A percentile compares a stretch with the other conserved stretches of the same genome.
Conservation (phyloP, 2,888 invertebrate species). For the Drepana falcataria region DNA sequence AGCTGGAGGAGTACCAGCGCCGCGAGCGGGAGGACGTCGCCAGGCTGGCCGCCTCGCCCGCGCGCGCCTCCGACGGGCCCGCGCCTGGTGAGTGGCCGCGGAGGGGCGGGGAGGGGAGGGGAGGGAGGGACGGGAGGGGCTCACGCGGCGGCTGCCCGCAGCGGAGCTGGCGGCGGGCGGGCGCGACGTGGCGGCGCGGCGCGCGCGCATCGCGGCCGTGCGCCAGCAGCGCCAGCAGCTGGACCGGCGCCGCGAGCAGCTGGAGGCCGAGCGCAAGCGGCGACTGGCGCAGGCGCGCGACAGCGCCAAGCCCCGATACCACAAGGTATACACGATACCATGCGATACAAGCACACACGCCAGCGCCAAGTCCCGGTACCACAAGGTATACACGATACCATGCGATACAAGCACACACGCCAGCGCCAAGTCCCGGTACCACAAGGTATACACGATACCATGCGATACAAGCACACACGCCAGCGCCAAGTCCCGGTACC, state of each 20-base stretch:
- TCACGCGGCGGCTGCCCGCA: conserved; percentile 18
- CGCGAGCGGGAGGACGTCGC: conserved; percentile 63
- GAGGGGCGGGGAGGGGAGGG: no score
- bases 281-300: conserved; percentile 71
- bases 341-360: not conserved
- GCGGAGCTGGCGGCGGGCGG: conserved; percentile 35
- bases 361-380: not conserved
- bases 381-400: no score
- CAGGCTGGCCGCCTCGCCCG: conserved; percentile 25
- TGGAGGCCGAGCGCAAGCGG: conserved; percentile 70
- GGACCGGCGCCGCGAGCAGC: conserved; percentile 65
- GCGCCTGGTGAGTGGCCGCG: no score
- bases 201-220: conserved; percentile 70
- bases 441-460: no score
- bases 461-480: no score
- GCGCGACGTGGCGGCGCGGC: conserved; percentile 43
- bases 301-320: conserved; percentile 47
- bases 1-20: conserved; percentile 76
- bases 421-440: no score
- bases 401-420: no score
- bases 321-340: conserved; percentile 20
- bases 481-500: no score
- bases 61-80: conserved; percentile 11
- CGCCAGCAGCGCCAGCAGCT: conserved; percentile 62
- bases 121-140: no score